These are phyloP conservation scores for Cheilosia vulpina DNA, from an alignment of 2,888 invertebrate genomes.

Conservation along the genomic window DNA sequence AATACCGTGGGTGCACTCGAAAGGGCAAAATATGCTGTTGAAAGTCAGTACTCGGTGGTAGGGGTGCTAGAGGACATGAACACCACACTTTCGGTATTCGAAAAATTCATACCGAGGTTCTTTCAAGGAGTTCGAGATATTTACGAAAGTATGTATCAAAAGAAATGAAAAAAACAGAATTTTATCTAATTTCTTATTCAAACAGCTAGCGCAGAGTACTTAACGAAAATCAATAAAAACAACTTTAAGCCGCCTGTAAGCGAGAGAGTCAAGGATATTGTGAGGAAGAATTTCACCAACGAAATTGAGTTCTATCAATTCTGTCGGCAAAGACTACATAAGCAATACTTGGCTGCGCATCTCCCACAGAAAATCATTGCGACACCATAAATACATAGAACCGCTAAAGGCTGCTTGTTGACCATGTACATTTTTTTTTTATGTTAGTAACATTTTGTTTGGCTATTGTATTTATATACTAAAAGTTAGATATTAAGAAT, in stretches of 20 bases:
- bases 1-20: constrained; percentile 93
- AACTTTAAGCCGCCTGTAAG: constrained; percentile 94
- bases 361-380: constrained; percentile 80
- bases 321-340: constrained; percentile 92
- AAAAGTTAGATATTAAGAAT: constrained; percentile 36
- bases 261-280: constrained; percentile 93
- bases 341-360: constrained; percentile 90
- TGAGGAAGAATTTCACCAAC: constrained; percentile 92
- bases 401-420: constrained; percentile 26
- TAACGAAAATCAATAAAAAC: constrained; percentile 92
- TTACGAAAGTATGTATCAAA: constrained; percentile 89
- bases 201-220: constrained; percentile 89
- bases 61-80: constrained; percentile 95
- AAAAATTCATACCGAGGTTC: constrained; percentile 93
- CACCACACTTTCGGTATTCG: constrained; percentile 92
- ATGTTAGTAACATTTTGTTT: constrained; percentile 27
- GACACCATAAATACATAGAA: constrained; percentile 36
- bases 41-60: constrained; percentile 94
- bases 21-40: constrained; percentile 93
- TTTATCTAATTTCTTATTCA: not conserved
- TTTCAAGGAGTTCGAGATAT: constrained; percentile 91
- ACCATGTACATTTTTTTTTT: constrained; percentile 51
- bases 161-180: constrained; percentile 32
- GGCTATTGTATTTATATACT: constrained; percentile 58
- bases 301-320: constrained; percentile 97